Evolutionary conservation across 2,888 invertebrate species (phyloP).

Genomic region (Cataglyphis rosenhaueri): DNA sequence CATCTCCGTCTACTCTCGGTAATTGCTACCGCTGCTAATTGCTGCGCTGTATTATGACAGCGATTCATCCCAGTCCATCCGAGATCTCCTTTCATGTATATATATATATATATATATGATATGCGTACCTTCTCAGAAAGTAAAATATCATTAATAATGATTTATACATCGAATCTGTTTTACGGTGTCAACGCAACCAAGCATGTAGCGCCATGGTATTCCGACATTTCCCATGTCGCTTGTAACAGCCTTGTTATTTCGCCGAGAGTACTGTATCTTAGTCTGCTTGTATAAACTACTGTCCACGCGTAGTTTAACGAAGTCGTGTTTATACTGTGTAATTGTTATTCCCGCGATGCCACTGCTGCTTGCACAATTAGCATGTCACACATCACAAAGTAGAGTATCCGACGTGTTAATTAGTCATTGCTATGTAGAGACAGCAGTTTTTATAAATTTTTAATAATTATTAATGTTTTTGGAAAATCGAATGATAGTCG

Average conservation of each 20-base stretch:
- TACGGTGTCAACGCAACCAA: slow-evolving; percentile 13
- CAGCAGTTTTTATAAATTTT: neutral
- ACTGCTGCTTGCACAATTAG: neutral
- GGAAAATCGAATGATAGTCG: neutral
- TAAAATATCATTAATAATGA: slow-evolving; percentile 50
- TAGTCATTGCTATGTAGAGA: neutral
- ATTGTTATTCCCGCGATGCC: slow-evolving; percentile 41
- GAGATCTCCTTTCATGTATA: slow-evolving; percentile 34
- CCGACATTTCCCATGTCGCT: slow-evolving; percentile 39
- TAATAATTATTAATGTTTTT: neutral
- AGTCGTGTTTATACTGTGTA: slow-evolving; percentile 35
- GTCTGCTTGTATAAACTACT: slow-evolving; percentile 35
- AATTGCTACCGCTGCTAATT: slow-evolving; percentile 50
- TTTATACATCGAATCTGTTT: slow-evolving; percentile 28
- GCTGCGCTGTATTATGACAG: slow-evolving; percentile 43
- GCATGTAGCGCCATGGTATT: slow-evolving; percentile 7
- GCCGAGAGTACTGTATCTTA: slow-evolving; percentile 21
- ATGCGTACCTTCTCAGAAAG: slow-evolving; percentile 16
- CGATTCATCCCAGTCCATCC: slow-evolving; percentile 33
- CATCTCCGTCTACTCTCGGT: slow-evolving; percentile 44
- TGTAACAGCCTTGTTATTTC: slow-evolving; percentile 27
- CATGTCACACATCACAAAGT: neutral
- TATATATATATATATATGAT: neutral
- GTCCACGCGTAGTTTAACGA: slow-evolving; percentile 45
- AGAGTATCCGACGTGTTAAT: neutral